These are phyloP conservation scores for Tenthredo scrophulariae DNA, from an alignment of 2,888 invertebrate species.

Conservation along the genomic window DNA sequence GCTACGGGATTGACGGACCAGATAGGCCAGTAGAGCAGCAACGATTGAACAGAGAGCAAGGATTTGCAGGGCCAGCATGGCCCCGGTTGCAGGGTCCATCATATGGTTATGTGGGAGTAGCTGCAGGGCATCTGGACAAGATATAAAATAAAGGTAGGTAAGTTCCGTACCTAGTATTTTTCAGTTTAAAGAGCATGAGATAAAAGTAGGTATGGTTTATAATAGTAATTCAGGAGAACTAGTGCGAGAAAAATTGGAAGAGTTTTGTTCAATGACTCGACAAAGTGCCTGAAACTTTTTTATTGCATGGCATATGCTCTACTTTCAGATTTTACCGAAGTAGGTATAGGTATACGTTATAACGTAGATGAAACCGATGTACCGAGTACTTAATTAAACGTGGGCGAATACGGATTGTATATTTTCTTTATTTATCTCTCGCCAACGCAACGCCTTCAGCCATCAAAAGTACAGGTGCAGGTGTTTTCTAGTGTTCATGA, in stretches of 20 bases:
- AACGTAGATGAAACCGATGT: not conserved
- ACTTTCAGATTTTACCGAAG: constrained; percentile 6
- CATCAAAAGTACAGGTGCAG: not conserved
- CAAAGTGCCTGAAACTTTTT: constrained; percentile 30
- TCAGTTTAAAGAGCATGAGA: not conserved
- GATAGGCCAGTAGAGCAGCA: constrained; percentile 89
- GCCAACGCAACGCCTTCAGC: not conserved
- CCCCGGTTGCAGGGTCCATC: constrained; percentile 91
- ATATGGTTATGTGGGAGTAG: constrained; percentile 29
- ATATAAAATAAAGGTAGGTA: constrained; percentile 11
- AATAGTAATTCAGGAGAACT: constrained; percentile 20
- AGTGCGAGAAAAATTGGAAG: constrained; percentile 32
- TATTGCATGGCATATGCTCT: constrained; percentile 15
- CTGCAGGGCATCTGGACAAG: not conserved
- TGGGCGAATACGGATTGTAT: constrained; percentile 3
- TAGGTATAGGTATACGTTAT: not conserved
- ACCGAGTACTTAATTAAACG: not conserved
- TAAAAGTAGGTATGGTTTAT: not conserved
- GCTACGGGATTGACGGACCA: constrained; percentile 87
- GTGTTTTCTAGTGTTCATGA: not conserved
- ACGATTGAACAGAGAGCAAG: constrained; percentile 91
- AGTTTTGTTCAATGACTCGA: constrained; percentile 32
- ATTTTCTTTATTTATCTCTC: no score
- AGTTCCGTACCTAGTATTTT: not conserved
- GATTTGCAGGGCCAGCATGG: constrained; percentile 89